A percentile compares a stretch with the other conserved stretches of the same genome.
Conservation (phyloP, 2,797 vertebrate genomes). For the Chromis chromis region DNA sequence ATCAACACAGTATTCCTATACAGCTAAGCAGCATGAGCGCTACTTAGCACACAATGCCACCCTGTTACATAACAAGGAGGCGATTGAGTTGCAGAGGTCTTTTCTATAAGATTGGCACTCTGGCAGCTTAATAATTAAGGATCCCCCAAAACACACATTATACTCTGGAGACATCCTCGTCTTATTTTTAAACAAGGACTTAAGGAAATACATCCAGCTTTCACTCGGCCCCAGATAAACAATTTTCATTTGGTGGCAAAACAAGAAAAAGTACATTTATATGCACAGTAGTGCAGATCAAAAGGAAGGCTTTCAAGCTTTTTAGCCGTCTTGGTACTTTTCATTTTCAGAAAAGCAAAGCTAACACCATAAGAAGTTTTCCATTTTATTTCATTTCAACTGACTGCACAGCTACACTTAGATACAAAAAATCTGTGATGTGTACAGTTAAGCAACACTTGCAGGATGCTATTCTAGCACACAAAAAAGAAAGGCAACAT, state of each 20-base stretch:
- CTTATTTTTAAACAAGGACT: conserved; percentile 33
- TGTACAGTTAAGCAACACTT: conserved; percentile 38
- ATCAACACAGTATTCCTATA: conserved; percentile 14
- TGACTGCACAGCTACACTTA: conserved; percentile 35
- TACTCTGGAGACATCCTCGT: conserved; percentile 23
- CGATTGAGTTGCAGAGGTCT: conserved; percentile 41
- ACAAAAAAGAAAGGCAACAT: conserved; percentile 49
- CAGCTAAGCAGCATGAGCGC: conserved; percentile 17
- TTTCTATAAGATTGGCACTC: conserved; percentile 63
- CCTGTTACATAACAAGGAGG: conserved; percentile 51
- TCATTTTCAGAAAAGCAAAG: conserved; percentile 33
- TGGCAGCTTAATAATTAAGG: conserved; percentile 51
- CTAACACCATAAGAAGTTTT: conserved; percentile 13
- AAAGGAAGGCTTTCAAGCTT: conserved; percentile 48
- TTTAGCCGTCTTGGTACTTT: conserved; percentile 28
- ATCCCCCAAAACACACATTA: conserved; percentile 40
- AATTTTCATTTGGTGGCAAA: conserved; percentile 30
- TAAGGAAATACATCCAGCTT: conserved; percentile 16
- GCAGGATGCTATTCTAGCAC: conserved; percentile 19
- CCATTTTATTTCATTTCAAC: conserved; percentile 20
- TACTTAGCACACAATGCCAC: conserved; percentile 55
- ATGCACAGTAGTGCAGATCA: conserved; percentile 45
- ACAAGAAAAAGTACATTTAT: conserved; percentile 37
- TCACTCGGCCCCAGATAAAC: conserved; percentile 33
- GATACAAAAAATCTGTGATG: conserved; percentile 28